Base-by-base conservation (phyloP, 2,797 vertebrate genomes). In the Calcarius lapponicus region DNA sequence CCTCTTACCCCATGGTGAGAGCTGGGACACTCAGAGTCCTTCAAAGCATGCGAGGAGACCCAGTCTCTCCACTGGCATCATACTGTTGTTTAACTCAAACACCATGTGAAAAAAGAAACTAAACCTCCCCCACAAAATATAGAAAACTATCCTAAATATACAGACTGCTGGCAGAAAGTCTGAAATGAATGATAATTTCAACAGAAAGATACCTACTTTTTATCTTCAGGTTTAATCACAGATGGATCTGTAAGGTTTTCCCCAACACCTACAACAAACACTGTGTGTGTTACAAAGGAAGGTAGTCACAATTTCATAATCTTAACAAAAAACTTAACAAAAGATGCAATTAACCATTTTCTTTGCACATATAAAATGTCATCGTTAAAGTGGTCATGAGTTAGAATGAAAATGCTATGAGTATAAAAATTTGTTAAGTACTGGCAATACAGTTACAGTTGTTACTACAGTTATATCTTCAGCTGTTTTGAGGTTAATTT, bases 241-340 rank as follows among this genome's bases (percentile, higher is more conserved):
- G 99, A 99, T 67, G 99, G 99, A 95, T 99, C 99, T 42, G 99
- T 99, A 96, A 99, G 98, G 82, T 98, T 98, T 95, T 98, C 98
- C 82, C 98, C 99, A 83, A 99, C 99, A 96, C 99, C 99, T 99
- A 88, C 71, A 96, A 97, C 40, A 95, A 91, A 97, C 15, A 94
- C 71, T 16, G 5, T 17, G 17, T 60, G 8, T 88, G 43, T 97
- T 92, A 95, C 36, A 72, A 85, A 84, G 21, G 11, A 73, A 83
- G 11, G 20, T 16, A 65, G 29, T 43, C 4, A 51, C 2, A 0
- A 86, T 87, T 86, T 85, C n/a, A 82, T 81, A 62, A 50, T 32
- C 36, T 40, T 13, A 36, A 36, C 36, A 36, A 36, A 36, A 8
- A 54, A 60, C 42, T 51, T 79, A 87, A 88, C 20, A 74, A 88